Evolutionary conservation across 2,797 vertebrate genomes (phyloP).

Genomic region (Amblyopsis hoosieri): DNA sequence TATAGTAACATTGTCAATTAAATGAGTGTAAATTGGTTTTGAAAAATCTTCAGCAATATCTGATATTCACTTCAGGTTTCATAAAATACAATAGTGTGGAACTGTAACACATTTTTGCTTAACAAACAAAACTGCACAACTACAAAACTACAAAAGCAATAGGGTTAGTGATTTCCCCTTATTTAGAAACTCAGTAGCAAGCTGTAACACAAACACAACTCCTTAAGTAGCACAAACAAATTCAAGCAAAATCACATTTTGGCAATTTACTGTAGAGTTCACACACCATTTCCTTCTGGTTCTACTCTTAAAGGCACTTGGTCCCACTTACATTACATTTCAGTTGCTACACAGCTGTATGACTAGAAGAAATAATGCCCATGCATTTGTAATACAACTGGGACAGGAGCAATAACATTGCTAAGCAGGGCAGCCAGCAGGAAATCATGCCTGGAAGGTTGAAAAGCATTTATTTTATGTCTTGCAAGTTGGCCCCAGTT

Average conservation of each 20-base stretch:
- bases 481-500: slow-evolving; percentile 16
- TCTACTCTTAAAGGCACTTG: slow-evolving; percentile 19
- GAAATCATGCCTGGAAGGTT: slow-evolving; percentile 19
- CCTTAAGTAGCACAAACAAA: slow-evolving; percentile 2
- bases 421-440: slow-evolving; percentile 21
- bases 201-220: background rate
- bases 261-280: slow-evolving; percentile 21
- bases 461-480: slow-evolving; percentile 42
- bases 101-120: background rate
- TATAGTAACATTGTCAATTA: slow-evolving; percentile 44
- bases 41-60: slow-evolving; percentile 16
- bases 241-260: slow-evolving; percentile 18
- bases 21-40: slow-evolving; percentile 43
- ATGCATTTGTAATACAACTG: slow-evolving; percentile 41
- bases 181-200: background rate
- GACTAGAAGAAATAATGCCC: slow-evolving; percentile 4
- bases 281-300: slow-evolving; percentile 32
- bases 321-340: slow-evolving; percentile 24
- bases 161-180: background rate
- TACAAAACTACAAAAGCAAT: too few relatives aligned
- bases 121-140: too few relatives aligned
- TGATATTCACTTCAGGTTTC: slow-evolving; percentile 4
- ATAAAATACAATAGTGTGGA: background rate
- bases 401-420: slow-evolving; percentile 36
- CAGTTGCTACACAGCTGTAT: slow-evolving; percentile 33